A percentile compares a stretch with the other conserved stretches of the same genome.
Conservation (phyloP, 2,888 invertebrate genomes). For the Athalia rosae region DNA sequence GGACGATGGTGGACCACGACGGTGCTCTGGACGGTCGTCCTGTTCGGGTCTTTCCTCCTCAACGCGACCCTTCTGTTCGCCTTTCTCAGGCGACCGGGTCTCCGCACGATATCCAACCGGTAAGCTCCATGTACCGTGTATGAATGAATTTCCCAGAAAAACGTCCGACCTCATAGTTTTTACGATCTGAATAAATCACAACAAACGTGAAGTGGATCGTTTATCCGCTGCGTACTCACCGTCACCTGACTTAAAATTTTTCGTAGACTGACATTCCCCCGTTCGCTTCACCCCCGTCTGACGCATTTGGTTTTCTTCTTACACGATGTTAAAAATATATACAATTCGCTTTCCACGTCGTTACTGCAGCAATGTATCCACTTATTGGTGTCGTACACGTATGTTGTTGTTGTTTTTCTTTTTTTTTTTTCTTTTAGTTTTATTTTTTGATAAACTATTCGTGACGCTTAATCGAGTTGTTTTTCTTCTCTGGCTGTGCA, state of each 20-base stretch:
- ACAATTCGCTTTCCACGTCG: no score
- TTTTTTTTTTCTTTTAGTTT: not conserved
- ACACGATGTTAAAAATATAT: not conserved
- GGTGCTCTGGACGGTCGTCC: slow-evolving; percentile 70
- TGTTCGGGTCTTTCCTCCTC: slow-evolving; percentile 82
- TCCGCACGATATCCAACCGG: slow-evolving; percentile 88
- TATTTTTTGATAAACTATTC: slow-evolving; percentile 9
- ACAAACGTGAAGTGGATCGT: not conserved
- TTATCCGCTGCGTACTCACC: no score
- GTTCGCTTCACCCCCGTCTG: not conserved
- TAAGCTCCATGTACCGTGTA: slow-evolving; percentile 70
- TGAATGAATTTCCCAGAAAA: not conserved
- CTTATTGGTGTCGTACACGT: no score
- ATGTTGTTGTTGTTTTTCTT: not conserved
- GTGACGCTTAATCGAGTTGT: no score
- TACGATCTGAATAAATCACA: not conserved
- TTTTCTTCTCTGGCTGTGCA: no score
- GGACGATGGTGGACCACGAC: slow-evolving; percentile 67
- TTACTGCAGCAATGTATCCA: no score
- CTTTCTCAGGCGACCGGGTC: slow-evolving; percentile 82
- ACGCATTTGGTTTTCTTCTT: slow-evolving; percentile 2
- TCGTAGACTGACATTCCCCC: not conserved
- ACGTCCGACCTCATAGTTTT: not conserved
- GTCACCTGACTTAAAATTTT: not conserved
- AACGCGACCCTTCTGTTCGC: slow-evolving; percentile 84